Percentiles rank a stretch among this genome's conserved stretches.
Conservation (phyloP, 2,797 vertebrate genomes). For the Bryconaethiops microstoma region DNA sequence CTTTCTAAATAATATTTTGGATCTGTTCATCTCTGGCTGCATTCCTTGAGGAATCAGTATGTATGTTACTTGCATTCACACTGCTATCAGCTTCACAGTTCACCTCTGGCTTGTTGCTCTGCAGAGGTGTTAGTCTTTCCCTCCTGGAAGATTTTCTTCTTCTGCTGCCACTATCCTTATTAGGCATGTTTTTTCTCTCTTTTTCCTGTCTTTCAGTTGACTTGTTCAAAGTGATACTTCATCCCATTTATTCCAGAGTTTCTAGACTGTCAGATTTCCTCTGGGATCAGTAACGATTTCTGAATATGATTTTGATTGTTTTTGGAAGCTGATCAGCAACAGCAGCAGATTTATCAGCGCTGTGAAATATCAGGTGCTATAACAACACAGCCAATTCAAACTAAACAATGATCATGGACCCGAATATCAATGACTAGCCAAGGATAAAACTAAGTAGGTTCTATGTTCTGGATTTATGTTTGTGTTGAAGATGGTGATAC, state of each 20-base stretch:
- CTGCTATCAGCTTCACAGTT: slow-evolving; percentile 49
- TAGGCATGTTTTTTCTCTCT: neutral
- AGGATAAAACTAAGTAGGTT: neutral
- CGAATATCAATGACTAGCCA: neutral
- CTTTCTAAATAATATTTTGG: neutral
- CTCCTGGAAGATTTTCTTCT: slow-evolving; percentile 30
- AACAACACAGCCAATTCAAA: neutral
- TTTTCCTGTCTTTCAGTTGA: neutral
- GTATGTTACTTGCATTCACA: slow-evolving; percentile 45
- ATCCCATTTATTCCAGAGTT: neutral
- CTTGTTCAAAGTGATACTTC: neutral
- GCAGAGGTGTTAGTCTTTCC: slow-evolving; percentile 42
- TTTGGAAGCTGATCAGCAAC: neutral
- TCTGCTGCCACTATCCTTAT: slow-evolving; percentile 29
- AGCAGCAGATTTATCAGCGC: neutral
- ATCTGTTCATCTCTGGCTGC: neutral
- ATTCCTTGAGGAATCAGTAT: slow-evolving; percentile 20
- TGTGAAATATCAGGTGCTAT: neutral
- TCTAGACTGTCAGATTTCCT: neutral
- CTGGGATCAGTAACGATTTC: too few species aligned
- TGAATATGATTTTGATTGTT: neutral
- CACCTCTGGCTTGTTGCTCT: slow-evolving; percentile 37
- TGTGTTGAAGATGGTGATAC: neutral
- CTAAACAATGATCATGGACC: neutral
- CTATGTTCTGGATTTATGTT: neutral